Evolutionary conservation across 2,888 invertebrate genomes (phyloP).

Genomic region (Amiota mariae): DNA sequence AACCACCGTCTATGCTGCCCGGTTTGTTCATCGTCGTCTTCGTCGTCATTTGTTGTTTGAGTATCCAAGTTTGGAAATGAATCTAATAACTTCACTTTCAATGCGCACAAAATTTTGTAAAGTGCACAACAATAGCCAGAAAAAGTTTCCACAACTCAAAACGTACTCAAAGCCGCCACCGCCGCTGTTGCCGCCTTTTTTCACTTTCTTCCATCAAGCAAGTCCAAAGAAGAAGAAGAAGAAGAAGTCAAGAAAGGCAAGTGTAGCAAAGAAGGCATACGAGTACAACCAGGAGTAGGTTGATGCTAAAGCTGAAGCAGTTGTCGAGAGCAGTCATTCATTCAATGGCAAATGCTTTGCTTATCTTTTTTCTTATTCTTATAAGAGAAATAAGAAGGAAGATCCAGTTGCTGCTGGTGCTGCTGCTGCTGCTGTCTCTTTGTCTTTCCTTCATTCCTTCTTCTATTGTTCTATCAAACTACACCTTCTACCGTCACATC

Average conservation of each 20-base stretch:
- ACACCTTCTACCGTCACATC: not conserved
- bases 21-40: not conserved
- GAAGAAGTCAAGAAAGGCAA: not conserved
- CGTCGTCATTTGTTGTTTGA: slow-evolving; percentile 59
- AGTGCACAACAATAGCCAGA: slow-evolving; percentile 20
- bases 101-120: slow-evolving; percentile 24
- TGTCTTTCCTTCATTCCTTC: not conserved
- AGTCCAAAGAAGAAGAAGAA: too few species aligned
- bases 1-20: not conserved
- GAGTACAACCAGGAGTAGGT: not conserved
- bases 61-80: slow-evolving; percentile 64
- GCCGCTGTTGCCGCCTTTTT: not conserved
- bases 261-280: not conserved
- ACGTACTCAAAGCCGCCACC: not conserved
- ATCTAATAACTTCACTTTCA: slow-evolving; percentile 61
- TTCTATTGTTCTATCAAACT: not conserved
- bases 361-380: not conserved
- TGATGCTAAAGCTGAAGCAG: not conserved
- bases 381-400: not conserved
- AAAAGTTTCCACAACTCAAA: slow-evolving; percentile 14
- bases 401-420: not conserved
- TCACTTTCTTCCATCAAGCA: not conserved
- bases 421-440: not conserved
- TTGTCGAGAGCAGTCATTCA: not conserved
- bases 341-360: not conserved